A percentile compares a stretch with the other conserved stretches of the same genome.
These are phyloP conservation scores for Zaprionus tsacasi DNA, from an alignment of 1,140 invertebrate genomes.

Conservation along the genomic window DNA sequence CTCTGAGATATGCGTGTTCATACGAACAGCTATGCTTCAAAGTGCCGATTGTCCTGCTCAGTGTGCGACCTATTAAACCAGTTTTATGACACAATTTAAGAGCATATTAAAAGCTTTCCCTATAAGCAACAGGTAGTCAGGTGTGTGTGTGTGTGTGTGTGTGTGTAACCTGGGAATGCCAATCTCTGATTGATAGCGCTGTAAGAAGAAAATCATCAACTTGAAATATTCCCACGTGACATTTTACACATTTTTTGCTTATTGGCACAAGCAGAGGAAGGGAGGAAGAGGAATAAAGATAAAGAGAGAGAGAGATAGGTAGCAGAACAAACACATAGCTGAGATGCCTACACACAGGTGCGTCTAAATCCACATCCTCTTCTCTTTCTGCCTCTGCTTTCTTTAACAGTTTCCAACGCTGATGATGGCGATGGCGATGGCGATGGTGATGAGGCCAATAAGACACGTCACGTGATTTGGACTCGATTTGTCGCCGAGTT, in stretches of 20 bases:
- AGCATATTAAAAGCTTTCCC: neutral
- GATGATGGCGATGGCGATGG: slow-evolving; percentile 19
- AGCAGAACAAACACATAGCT: neutral
- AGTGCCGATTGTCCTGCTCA: neutral
- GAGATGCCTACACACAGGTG: slow-evolving; percentile 29
- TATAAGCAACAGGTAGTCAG: slow-evolving; percentile 30
- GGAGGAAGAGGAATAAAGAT: neutral
- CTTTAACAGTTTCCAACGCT: slow-evolving; percentile 19
- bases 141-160: slow-evolving; percentile 13
- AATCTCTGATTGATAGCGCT: slow-evolving; percentile 57
- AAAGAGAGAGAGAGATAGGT: neutral
- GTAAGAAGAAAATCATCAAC: slow-evolving; percentile 48
- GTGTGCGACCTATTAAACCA: slow-evolving; percentile 1
- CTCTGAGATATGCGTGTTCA: too few relatives aligned
- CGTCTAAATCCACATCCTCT: slow-evolving; percentile 29
- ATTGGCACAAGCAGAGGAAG: slow-evolving; percentile 16
- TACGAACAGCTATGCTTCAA: too few relatives aligned
- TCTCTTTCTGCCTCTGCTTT: neutral
- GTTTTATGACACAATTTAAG: slow-evolving; percentile 1
- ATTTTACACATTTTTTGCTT: slow-evolving; percentile 64
- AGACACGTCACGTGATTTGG: slow-evolving; percentile 75
- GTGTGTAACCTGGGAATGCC: slow-evolving; percentile 47
- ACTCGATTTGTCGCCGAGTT: neutral
- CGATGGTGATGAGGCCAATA: slow-evolving; percentile 68
- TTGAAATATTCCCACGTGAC: slow-evolving; percentile 73